Evolutionary conservation across 2,888 invertebrate genomes (phyloP), one percentile per base, ranked within the genome.

Genomic region (Drosophila mettleri): DNA sequence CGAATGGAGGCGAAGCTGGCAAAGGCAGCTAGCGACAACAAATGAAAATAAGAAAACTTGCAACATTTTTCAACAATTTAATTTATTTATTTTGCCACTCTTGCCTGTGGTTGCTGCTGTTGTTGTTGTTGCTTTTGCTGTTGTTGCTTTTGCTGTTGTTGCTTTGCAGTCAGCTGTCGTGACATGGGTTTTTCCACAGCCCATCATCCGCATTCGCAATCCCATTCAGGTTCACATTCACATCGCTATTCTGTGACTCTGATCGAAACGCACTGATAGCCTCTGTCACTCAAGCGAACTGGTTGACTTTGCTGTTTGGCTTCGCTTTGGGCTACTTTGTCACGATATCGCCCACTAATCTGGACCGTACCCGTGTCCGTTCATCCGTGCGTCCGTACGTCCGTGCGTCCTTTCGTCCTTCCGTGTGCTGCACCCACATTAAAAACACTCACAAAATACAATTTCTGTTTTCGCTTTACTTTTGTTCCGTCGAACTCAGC

Each of bases 61-160:
- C 80, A 67, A 83, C 80, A 80, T 84, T 84, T 82, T 82, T 72
- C 66, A 84, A 86, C 87, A 86, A 78, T 82, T 82, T 82, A 80
- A 86, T 82, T 84, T 82, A 82, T 82, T 86, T 82, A 86, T 86
- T 84, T 86, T 80, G 86, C 74, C 86, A 81, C 77, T 67, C 75
- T 81, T 70, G 59, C 55, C n/a, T n/a, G n/a, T 75, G 33, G 38
- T 38, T 63, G 20, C 24, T 39, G 57, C 49, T 66, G 64, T 36
- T 69, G 51, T 65, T 52, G 62, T 60, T 79, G 86, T 83, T 33
- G n/a, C n/a, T n/a, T n/a, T n/a, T 66, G 64, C 39, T 69, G 51
- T 65, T 52, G 62, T 60, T 79, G 86, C 80, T 33, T 12, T 14
- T 20, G 20, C 10, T 39, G 39, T 7, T 73, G 59, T 63, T 55